A percentile compares a stretch with the other conserved stretches of the same genome.
These are phyloP conservation scores for Caenorhabditis sinica DNA, from an alignment of 2,888 invertebrate species.

Conservation along the genomic window DNA sequence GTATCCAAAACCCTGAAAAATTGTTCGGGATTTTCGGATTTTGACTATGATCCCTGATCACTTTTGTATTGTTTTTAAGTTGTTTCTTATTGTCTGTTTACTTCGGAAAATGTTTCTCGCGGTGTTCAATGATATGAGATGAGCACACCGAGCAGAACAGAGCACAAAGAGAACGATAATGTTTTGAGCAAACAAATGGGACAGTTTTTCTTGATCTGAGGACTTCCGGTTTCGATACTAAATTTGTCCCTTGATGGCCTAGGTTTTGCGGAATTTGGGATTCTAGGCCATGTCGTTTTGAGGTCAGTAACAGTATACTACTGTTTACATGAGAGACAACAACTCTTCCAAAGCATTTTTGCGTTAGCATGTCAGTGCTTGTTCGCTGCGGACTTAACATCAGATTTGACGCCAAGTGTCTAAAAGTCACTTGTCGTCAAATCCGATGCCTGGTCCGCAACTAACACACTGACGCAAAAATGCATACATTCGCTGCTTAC, in stretches of 20 bases:
- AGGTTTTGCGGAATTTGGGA: neutral
- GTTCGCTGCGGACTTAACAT: no score
- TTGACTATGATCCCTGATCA: neutral
- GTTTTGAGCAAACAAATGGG: slow-evolving; percentile 35
- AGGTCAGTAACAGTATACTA: no score
- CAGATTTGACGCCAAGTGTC: no score
- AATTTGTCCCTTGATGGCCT: neutral
- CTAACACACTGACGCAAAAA: no score
- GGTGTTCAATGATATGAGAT: neutral
- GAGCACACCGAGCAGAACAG: neutral
- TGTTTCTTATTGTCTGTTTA: neutral
- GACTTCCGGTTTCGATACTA: neutral
- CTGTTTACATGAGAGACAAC: no score
- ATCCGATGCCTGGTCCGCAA: no score
- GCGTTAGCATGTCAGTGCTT: no score
- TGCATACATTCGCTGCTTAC: no score
- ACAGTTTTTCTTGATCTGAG: neutral
- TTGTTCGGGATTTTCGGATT: neutral
- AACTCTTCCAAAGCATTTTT: no score
- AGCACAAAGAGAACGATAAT: slow-evolving; percentile 16
- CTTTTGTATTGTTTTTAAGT: neutral
- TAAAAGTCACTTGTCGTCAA: no score
- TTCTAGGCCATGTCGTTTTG: neutral
- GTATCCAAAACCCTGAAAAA: neutral
- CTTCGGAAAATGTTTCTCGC: no score